Evolutionary conservation across 2,797 vertebrate genomes (phyloP).

Genomic region (Calcarius lapponicus): DNA sequence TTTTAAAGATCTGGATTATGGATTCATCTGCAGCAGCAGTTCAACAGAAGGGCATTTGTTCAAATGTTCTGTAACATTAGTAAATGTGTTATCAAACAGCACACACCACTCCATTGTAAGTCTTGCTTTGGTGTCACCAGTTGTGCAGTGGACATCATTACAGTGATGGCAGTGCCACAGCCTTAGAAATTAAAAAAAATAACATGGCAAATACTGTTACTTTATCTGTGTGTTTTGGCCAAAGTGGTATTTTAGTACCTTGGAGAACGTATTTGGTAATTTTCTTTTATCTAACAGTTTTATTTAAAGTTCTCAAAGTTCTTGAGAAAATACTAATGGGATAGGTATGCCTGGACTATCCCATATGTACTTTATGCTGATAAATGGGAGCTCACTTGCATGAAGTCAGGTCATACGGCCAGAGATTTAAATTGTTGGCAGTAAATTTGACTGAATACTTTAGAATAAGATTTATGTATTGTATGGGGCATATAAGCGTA

Average conservation of each 20-base stretch:
- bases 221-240: not conserved
- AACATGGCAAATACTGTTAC: not conserved
- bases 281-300: not conserved
- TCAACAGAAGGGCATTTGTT: conserved; percentile 40
- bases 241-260: not conserved
- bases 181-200: not conserved
- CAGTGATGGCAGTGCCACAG: not conserved
- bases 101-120: not conserved
- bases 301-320: not conserved
- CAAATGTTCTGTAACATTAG: not conserved
- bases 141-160: rapidly evolving
- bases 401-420: not conserved
- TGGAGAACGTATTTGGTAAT: not conserved
- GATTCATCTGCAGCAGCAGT: conserved; percentile 25
- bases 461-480: not conserved
- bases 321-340: not conserved
- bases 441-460: not conserved
- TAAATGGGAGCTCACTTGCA: not conserved
- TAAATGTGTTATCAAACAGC: not conserved
- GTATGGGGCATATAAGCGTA: not conserved
- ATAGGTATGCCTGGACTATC: not conserved
- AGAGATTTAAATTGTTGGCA: not conserved
- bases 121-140: not conserved
- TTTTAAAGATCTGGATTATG: conserved; percentile 43
- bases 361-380: rapidly evolving